Base-by-base conservation (phyloP, 2,888 invertebrate genomes). In the Lamproptera curius region DNA sequence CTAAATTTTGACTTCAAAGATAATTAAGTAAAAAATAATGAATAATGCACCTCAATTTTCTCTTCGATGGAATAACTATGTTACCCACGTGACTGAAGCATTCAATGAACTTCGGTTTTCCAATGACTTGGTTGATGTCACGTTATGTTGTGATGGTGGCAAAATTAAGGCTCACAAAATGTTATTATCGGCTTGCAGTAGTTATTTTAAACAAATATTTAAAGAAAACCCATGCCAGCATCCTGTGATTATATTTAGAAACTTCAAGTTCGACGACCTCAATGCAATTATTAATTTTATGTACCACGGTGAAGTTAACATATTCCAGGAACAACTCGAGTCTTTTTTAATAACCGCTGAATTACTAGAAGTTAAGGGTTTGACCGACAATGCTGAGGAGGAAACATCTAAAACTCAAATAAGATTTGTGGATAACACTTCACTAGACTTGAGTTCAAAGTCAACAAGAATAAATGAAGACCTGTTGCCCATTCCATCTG, bases 51-150 rank as follows among this genome's bases (percentile, higher is more conserved):
- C 94, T 73, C 95, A 95, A 71, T 96, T 94, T 82, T 94, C 95
- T 56, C 86, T 96, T 60, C 92, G 94, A 58, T 96, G 96, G 96
- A 95, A 95, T 76, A 95, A 95, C 82, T 95, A 95, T 74, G 90
- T 93, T 70, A 90, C 90, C 65, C 93, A 93, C 76, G 92, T 96
- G 66, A 94, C 93, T 55, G 92, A 92, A 75, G 94, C 94, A 36
- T 93, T 96, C 68, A 94, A 94, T 75, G 90, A 91, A 56, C 88
- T 95, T 56, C 90, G 91, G 46, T 88, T 89, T 57, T 90, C 90
- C 63, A 91, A 91, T 76, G 92, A 90, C 81, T 90, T 95, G 55
- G 94, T 95, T 44, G 96, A 96, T 87, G 95, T 95, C 44, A 96
- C 95, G 51, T 83, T 96, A 55, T 94, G 94, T 73, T 95, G 95